Evolutionary conservation across 2,113 vertebrate genomes (phyloP), one percentile per base, ranked within the genome.

Genomic region (Polypterus senegalus): DNA sequence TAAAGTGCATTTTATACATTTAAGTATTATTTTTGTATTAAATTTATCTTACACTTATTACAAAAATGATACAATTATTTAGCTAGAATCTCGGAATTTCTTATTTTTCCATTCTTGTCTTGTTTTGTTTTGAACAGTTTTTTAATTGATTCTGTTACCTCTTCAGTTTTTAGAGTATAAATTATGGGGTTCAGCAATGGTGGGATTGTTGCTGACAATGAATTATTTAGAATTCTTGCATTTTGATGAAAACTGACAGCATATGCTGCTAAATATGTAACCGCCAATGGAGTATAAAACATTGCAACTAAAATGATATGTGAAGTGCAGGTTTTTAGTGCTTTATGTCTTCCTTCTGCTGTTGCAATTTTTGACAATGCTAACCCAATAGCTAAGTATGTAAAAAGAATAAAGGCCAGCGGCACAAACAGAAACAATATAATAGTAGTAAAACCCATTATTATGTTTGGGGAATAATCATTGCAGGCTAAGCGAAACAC

Each of bases 81-180:
- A 27, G 27, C 27, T 27, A 27, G 27, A 27, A 27, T 27, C 27
- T 27, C 2, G 27, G 27, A 27, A 27, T 27, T 27, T 27, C 27
- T 27, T 27, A 27, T 27, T 27, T 27, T 27, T 27, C 1, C 27
- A 27, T 27, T 27, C 27, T 27, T 27, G 27, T 27, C 27, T 27
- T 27, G 27, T 27, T 27, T 53, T 27, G 66, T 70, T 63, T 48
- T 74, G 44, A 7, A 68, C 5, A 74, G 3, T 6, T 57, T 73
- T 60, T 59, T 73, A 3, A 76, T 10, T 27, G 70, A 60, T 4
- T 54, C 70, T 47, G 72, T 48, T 5, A 81, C 62, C 59, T 82
- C 77, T 6, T 80, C 71, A 54, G 80, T 80, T 60, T 79, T 79
- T 4, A 82, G 60, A 10, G 78, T 67, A 47, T 77, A 81, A 1